Percentiles rank a stretch among this genome's conserved stretches.
Conservation (phyloP, 1,140 invertebrate species). For the Aphidius gifuensis region DNA sequence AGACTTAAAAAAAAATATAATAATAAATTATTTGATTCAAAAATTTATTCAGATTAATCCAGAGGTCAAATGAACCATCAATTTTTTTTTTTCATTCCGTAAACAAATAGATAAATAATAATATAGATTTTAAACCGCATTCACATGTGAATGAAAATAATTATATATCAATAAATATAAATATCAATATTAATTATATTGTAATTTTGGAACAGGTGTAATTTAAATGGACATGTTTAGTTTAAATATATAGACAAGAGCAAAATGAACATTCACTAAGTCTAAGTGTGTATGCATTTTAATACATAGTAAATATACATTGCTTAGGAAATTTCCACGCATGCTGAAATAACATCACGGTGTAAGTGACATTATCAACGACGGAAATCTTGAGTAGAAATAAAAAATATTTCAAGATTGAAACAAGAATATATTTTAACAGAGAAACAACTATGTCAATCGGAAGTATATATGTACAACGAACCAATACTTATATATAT, state of each 20-base stretch:
- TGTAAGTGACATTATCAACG: conserved; percentile 31
- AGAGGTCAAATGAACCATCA: no score
- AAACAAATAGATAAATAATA: no score
- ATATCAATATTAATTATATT: no score
- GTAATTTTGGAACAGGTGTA: background rate
- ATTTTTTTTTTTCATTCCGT: no score
- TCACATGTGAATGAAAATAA: no score
- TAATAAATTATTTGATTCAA: no score
- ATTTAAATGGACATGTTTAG: background rate
- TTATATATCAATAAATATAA: no score
- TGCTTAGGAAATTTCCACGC: conserved; percentile 37
- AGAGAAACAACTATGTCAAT: conserved; percentile 27
- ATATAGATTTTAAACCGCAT: no score
- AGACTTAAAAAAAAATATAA: no score
- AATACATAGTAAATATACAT: background rate
- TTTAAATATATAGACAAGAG: background rate
- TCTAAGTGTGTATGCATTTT: background rate
- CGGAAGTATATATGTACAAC: conserved; percentile 40
- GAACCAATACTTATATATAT: no score
- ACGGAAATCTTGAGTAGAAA: conserved; percentile 38
- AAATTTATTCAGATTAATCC: no score
- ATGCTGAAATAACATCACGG: conserved; percentile 5
- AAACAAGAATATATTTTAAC: background rate
- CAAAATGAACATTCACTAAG: background rate
- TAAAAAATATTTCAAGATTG: conserved; percentile 15